Evolutionary conservation across 2,888 invertebrate genomes (phyloP), one percentile per base, ranked within the genome.

Genomic region (Diabrotica balteata): DNA sequence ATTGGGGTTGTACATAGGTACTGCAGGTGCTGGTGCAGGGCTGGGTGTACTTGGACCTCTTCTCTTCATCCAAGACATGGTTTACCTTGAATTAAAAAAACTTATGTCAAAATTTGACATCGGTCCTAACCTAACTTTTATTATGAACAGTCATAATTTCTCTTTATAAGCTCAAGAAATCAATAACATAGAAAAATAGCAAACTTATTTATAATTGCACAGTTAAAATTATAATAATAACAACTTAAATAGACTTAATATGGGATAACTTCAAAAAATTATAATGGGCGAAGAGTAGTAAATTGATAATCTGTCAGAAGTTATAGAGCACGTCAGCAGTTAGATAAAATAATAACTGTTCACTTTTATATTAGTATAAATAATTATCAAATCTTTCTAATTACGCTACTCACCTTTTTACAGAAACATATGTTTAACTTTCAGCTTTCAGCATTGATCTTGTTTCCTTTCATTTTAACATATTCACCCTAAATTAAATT

Each of bases 1-100:
- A 79, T 82, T 83, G 22, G 84, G 83, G 72, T 84, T 83, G 75
- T 82, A 84, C 81, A 83, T 81, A 68, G 79, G 83, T 49, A 83
- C 81, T 45, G 79, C 77, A 54, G 78, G 76, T 62, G 69, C 74
- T 58, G 80, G 73, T n/a, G 80, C 75, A 45, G 81, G 76, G 68
- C 76, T 81, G 43, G 82, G 80, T 54, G 77, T 75, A 51, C 75
- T 75, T 47, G 80, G 80, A 42, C 80, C 80, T 73, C 82, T 77
- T 75, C 80, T 79, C 73, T 84, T 83, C 73, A 83, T 79, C 84
- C 84, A 84, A 72, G 84, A 83, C 84, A 84, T 84, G 42, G 49
- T 65, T 71, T 61, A 74, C 59, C 67, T 68, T 68, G 51, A 61
- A 49, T 47, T 10, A 68, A 73, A 63, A 66, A n/a, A 57, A 42